phyloP scores from a whole-genome alignment of 2,797 vertebrate genomes.

The Synanceia verrucosa region DNA sequence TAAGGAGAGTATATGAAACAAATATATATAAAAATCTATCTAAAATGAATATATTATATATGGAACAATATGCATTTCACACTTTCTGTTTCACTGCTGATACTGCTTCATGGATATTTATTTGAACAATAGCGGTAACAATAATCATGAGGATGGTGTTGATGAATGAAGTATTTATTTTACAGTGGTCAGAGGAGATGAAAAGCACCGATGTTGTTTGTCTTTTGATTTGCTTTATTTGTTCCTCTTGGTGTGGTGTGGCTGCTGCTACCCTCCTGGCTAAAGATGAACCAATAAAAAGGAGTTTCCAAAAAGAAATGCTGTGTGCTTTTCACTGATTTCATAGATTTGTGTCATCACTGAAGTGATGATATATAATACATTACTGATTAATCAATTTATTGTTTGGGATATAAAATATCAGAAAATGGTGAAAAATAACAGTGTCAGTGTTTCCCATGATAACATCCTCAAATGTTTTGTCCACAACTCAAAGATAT shows the following conservation, averaged over 20 bases:
- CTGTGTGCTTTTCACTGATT: not conserved
- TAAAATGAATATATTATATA: slow-evolving; percentile 76
- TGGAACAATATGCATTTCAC: slow-evolving; percentile 69
- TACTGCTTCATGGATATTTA: slow-evolving; percentile 78
- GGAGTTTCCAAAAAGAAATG: slow-evolving; percentile 69
- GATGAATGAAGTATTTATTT: slow-evolving; percentile 77
- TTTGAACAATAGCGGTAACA: slow-evolving; percentile 69
- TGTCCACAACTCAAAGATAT: too few species aligned
- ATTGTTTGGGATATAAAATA: too few species aligned
- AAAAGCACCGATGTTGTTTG: slow-evolving; percentile 64
- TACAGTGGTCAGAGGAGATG: slow-evolving; percentile 55
- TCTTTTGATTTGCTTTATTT: slow-evolving; percentile 64
- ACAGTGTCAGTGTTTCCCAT: too few species aligned
- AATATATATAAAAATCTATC: slow-evolving; percentile 78
- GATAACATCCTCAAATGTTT: too few species aligned
- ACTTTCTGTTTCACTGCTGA: slow-evolving; percentile 66
- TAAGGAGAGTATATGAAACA: slow-evolving; percentile 81
- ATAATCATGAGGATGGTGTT: slow-evolving; percentile 30
- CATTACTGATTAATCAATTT: too few species aligned
- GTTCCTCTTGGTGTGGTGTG: slow-evolving; percentile 73
- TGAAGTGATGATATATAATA: not conserved
- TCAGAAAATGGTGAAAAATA: too few species aligned
- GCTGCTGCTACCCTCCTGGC: slow-evolving; percentile 75
- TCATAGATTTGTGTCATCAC: too few species aligned
- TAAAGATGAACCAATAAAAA: slow-evolving; percentile 83